Evolutionary conservation across 2,797 vertebrate genomes (phyloP).

Genomic region (Meriones psammophilus): DNA sequence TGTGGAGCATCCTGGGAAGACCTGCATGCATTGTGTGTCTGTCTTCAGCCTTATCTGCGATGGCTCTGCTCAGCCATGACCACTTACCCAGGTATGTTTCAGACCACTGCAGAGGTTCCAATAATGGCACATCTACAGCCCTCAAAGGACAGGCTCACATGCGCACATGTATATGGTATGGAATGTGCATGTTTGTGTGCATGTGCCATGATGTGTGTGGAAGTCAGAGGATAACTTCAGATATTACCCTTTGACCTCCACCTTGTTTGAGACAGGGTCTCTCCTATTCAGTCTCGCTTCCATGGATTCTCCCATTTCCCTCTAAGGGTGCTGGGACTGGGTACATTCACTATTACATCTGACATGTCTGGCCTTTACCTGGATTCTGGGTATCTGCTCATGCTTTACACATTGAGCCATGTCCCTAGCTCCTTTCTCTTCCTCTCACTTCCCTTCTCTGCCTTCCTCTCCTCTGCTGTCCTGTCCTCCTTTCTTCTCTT

Average conservation of each 20-base stretch:
- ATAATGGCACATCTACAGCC: not conserved
- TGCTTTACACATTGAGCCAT: not conserved
- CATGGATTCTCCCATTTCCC: not conserved
- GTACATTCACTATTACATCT: not conserved
- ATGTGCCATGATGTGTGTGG: not conserved
- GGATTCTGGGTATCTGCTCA: not conserved
- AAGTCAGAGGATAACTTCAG: not conserved
- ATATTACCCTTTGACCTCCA: not conserved
- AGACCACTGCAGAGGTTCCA: not conserved
- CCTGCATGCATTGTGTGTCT: constrained; percentile 48
- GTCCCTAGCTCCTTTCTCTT: not conserved
- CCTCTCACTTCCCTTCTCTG: not conserved
- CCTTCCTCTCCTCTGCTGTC: not conserved
- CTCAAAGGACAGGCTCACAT: not conserved
- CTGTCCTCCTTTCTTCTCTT: not conserved
- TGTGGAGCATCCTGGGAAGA: constrained; percentile 59
- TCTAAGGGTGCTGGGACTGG: not conserved
- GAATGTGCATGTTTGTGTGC: not conserved
- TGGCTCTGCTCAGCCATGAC: fast-evolving
- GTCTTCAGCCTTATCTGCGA: constrained; percentile 16
- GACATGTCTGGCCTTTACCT: not conserved
- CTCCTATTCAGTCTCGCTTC: not conserved
- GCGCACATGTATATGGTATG: too few species aligned
- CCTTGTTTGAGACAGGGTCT: not conserved
- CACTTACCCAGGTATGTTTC: constrained; percentile 12